Percentiles rank a stretch among this genome's conserved stretches.
These are phyloP conservation scores for Cylindroiulus punctatus DNA, from an alignment of 2,888 invertebrate species.

Conservation along the genomic window DNA sequence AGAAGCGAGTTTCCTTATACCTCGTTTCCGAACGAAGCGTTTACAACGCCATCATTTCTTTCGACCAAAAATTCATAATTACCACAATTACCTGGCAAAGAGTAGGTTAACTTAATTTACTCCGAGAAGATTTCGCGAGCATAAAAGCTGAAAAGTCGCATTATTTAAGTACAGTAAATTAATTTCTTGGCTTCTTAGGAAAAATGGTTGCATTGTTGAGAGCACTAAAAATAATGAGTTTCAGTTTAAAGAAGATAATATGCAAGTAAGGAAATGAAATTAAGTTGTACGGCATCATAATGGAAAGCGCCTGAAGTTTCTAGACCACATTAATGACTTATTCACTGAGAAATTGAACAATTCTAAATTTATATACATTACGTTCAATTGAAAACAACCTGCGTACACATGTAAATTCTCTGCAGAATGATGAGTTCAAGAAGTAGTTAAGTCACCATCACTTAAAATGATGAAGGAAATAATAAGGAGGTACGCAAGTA, in stretches of 20 bases:
- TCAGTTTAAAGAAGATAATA: neutral
- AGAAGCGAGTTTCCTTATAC: neutral
- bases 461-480: too few species aligned
- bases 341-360: too few species aligned
- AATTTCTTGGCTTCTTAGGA: conserved; percentile 2
- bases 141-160: conserved; percentile 3
- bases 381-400: too few species aligned
- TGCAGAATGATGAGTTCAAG: too few species aligned
- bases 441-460: too few species aligned
- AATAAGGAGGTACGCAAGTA: too few species aligned
- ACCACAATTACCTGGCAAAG: neutral
- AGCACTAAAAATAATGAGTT: neutral
- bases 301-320: neutral
- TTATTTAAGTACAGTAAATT: neutral
- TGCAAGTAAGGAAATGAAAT: neutral
- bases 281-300: neutral
- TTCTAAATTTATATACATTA: too few species aligned
- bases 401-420: too few species aligned
- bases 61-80: neutral
- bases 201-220: neutral
- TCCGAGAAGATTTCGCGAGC: neutral
- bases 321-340: too few species aligned
- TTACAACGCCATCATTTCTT: neutral
- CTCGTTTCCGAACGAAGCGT: neutral
- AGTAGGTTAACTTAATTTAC: neutral